Evolutionary conservation across 1,140 invertebrate genomes (phyloP), one percentile per base, ranked within the genome.

Genomic region (Cephus cinctus): DNA sequence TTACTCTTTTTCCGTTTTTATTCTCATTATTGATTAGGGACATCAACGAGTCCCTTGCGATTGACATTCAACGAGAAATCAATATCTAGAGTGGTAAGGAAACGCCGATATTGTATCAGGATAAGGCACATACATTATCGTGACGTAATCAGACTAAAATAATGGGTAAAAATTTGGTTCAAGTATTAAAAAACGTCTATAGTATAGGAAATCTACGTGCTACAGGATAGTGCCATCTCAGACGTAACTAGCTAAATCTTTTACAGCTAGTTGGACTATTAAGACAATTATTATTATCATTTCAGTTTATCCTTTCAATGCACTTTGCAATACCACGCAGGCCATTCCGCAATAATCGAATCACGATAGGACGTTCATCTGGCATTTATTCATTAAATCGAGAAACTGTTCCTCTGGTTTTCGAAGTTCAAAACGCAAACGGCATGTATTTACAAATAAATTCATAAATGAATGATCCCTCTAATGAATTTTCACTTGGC

Each of bases 41-140:
- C n/a, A n/a, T n/a, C n/a, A n/a, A n/a, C n/a, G n/a, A n/a, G n/a
- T n/a, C n/a, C n/a, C n/a, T n/a, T n/a, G n/a, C n/a, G n/a, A n/a
- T n/a, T n/a, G n/a, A n/a, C n/a, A n/a, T n/a, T n/a, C n/a, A n/a
- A n/a, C n/a, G n/a, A 39, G 27, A 44, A 43, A 31, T 20, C 38
- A 43, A 21, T 32, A 45, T 51, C 23, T 31, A 30, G 19, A 46
- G 5, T 31, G 12, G n/a, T n/a, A 31, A 44, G 14, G 35, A 25
- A 23, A 34, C 46, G 32, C n/a, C 5, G 36, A 32, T 50, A 23
- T 52, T 27, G 38, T 46, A 41, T 50, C 47, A 22, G 55, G 36
- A 41, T 61, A 61, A 61, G 58, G 58, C 58, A 61, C 58, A 54
- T 57, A 52, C 49, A 52, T 55, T 52, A 56, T 52, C 46, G 31